Percentiles rank a stretch among this genome's conserved stretches.
These are phyloP conservation scores for Pelagia noctiluca DNA, from an alignment of 30 jellyfish, hydroid and myxozoan genomes.

Conservation along the genomic window DNA sequence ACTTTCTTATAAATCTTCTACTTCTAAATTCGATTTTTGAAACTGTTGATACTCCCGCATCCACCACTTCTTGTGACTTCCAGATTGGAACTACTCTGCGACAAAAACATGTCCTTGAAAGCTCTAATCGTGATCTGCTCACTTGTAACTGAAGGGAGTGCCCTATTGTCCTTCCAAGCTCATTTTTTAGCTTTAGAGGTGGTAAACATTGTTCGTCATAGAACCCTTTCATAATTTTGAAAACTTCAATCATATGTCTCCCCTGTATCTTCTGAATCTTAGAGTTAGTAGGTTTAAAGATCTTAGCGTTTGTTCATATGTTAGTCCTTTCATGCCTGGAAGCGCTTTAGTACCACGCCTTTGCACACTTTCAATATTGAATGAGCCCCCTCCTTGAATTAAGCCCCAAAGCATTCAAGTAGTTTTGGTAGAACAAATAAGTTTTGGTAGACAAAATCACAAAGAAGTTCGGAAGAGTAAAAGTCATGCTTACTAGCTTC, in stretches of 20 bases:
- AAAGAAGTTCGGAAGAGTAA: background rate
- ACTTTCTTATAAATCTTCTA: too few species aligned
- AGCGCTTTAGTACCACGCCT: slow-evolving; percentile 55
- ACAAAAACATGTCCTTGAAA: background rate
- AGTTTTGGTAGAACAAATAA: background rate
- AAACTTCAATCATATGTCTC: slow-evolving; percentile 58
- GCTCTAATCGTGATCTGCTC: background rate
- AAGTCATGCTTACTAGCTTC: slow-evolving; percentile 77
- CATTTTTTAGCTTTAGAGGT: background rate
- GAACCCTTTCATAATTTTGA: slow-evolving; percentile 19
- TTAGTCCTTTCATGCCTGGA: slow-evolving; percentile 33
- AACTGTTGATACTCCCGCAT: slow-evolving; percentile 7
- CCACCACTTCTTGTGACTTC: slow-evolving; percentile 40
- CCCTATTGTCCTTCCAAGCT: slow-evolving; percentile 23
- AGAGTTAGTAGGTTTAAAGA: slow-evolving; percentile 31
- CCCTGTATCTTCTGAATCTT: slow-evolving; percentile 25
- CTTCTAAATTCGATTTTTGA: slow-evolving; percentile 6
- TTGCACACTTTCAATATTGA: slow-evolving; percentile 62
- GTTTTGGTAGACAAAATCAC: background rate
- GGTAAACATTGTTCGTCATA: background rate
- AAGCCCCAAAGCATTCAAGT: too few species aligned
- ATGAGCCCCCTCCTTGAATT: too few species aligned
- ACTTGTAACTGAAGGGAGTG: slow-evolving; percentile 15
- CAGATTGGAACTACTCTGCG: slow-evolving; percentile 2
- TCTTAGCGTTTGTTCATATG: slow-evolving; percentile 35